Evolutionary conservation across 2,113 vertebrate species (phyloP).

Genomic region (Vulpes ferrilata): DNA sequence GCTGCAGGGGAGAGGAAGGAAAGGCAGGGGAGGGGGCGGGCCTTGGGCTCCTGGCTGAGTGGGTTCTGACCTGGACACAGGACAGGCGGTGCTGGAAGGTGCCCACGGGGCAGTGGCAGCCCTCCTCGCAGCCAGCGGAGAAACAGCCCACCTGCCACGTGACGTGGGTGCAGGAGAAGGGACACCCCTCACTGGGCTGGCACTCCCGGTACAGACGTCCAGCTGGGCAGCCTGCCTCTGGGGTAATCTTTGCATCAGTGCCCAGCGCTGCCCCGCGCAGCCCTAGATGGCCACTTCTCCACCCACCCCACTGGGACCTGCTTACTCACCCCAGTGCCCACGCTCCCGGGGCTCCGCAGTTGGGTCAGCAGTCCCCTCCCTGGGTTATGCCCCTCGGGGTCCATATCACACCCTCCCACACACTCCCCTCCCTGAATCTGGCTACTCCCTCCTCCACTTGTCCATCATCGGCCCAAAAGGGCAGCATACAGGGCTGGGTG

Average conservation of each 20-base stretch:
- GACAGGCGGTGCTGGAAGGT: constrained; percentile 88
- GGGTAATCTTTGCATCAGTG: not conserved
- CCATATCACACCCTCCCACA: constrained; percentile 75
- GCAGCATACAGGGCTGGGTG: too few species aligned
- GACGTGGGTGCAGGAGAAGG: constrained; percentile 94
- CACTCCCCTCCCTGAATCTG: not conserved
- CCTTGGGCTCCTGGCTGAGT: too few species aligned
- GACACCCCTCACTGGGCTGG: constrained; percentile 90
- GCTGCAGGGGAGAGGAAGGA: not conserved
- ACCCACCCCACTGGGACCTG: not conserved
- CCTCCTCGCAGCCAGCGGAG: constrained; percentile 91
- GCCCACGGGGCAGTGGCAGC: constrained; percentile 92
- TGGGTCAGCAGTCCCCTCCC: constrained; percentile 32
- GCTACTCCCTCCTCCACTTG: not conserved
- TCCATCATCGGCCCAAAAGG: not conserved
- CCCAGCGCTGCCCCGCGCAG: accelerated
- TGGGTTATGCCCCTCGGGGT: constrained; percentile 85
- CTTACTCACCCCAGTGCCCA: constrained; percentile 82
- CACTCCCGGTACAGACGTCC: constrained; percentile 93
- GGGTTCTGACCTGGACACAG: constrained; percentile 89
- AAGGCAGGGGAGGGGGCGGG: not conserved
- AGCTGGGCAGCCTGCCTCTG: constrained; percentile 93
- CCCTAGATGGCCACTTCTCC: not conserved
- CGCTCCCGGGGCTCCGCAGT: constrained; percentile 75
- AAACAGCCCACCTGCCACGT: constrained; percentile 90